Percentiles rank a stretch among this genome's conserved stretches.
These are phyloP conservation scores for Triplophysa rosa DNA, from an alignment of 2,113 vertebrate genomes.

Conservation along the genomic window DNA sequence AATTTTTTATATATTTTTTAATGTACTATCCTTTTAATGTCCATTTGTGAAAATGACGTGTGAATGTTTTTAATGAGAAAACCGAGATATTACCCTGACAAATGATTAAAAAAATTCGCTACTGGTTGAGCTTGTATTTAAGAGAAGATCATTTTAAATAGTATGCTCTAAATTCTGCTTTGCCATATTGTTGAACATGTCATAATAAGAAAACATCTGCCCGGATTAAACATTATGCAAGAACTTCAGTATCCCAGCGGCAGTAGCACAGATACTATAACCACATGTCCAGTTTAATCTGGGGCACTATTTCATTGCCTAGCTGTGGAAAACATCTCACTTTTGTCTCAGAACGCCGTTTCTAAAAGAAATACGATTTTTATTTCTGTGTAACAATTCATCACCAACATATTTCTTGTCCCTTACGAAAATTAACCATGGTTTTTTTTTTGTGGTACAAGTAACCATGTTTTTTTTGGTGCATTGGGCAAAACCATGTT, in stretches of 20 bases:
- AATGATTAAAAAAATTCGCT: neutral
- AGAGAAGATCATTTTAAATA: neutral
- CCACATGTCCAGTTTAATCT: constrained; percentile 33
- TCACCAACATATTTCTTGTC: constrained; percentile 41
- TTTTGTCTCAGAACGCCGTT: constrained; percentile 7
- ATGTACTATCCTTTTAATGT: no score
- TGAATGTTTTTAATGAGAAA: neutral
- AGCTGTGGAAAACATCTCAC: neutral
- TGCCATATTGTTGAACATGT: neutral
- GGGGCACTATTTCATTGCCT: constrained; percentile 15
- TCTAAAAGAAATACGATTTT: neutral
- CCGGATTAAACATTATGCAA: constrained; percentile 17
- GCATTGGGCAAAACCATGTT: no score
- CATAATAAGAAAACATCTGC: constrained; percentile 7
- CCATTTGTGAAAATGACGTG: neutral
- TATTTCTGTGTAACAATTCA: neutral
- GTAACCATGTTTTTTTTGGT: no score
- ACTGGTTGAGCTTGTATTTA: neutral
- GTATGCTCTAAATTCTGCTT: neutral
- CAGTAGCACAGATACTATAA: neutral
- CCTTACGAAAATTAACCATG: no score
- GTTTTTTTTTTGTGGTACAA: no score
- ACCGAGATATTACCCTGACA: neutral
- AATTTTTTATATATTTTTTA: no score
- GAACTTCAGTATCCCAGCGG: constrained; percentile 1